Evolutionary conservation across 2,113 vertebrate species (phyloP).

Genomic region (Dromaius novaehollandiae): DNA sequence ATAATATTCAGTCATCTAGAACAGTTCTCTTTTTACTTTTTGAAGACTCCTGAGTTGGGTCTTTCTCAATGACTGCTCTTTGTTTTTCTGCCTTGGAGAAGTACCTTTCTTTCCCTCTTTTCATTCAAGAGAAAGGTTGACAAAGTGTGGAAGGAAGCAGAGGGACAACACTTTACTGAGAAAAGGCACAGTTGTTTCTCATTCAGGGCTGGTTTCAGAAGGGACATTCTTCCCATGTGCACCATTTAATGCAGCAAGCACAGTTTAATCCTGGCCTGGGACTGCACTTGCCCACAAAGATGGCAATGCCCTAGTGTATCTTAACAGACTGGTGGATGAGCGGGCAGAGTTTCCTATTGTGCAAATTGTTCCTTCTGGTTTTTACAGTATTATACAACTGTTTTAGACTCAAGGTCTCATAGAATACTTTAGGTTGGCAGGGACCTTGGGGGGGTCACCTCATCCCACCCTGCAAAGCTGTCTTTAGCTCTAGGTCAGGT

Average conservation of each 20-base stretch:
- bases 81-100: not conserved
- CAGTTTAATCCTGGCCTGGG: not conserved
- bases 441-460: not conserved
- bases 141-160: not conserved
- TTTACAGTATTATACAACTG: not conserved
- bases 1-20: not conserved
- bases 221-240: not conserved
- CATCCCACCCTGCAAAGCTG: not conserved
- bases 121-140: not conserved
- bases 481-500: not conserved
- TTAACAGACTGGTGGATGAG: not conserved
- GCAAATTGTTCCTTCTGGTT: not conserved
- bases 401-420: not conserved
- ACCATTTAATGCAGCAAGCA: not conserved
- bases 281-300: not conserved
- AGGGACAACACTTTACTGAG: not conserved
- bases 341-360: not conserved
- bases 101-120: not conserved
- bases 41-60: not conserved
- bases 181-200: not conserved
- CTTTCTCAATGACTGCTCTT: not conserved
- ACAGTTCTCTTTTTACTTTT: not conserved
- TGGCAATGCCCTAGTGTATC: not conserved
- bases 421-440: not conserved
- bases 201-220: not conserved